Base-by-base conservation (phyloP, 2,888 invertebrate genomes). In the Odontomyia ornata region DNA sequence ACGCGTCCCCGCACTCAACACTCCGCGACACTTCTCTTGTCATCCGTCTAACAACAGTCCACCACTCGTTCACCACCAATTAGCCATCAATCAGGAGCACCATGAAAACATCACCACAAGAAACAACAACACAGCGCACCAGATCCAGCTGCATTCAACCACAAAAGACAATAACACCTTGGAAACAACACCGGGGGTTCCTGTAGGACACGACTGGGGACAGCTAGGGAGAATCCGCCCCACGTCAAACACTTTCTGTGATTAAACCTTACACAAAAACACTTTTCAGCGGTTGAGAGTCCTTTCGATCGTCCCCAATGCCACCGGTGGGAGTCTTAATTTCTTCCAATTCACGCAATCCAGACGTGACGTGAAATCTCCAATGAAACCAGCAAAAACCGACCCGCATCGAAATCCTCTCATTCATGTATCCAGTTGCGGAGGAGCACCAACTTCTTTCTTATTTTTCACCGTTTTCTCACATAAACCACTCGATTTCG, bases 41-140 rank as follows among this genome's bases (percentile, higher is more conserved):
- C 43, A 65, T 30, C 47, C 43, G 47, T 69, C 47, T 47, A n/a
- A 25, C 15, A 43, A 11, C 67, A 25, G 46, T 69, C 69, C 69
- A 69, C 47, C 69, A 69, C n/a, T 15, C 46, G n/a, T 36, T 67
- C 36, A 67, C 43, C 27, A 65, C 36, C 30, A 46, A 69, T 69
- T 46, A 47, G 25, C 69, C 46, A 69, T 67, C 65, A 67, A 67
- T 67, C 65, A 43, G n/a, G n/a, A n/a, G 43, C 65, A 67, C 65
- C 43, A 67, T 43, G 65, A 47, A 47, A 69, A 47, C 69, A 69
- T 13, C 69, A 69, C 47, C 46, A 69, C 46, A 69, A 18, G 23
- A 25, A 46, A 64, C 27, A 7, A 60, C 25, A 69, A 64, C 30
- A 18, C 69, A 69, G 47, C 69, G 25, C 69, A 65, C 47, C 65